Conservation (phyloP, 2,113 vertebrate genomes). For the Pelusios castaneus region DNA sequence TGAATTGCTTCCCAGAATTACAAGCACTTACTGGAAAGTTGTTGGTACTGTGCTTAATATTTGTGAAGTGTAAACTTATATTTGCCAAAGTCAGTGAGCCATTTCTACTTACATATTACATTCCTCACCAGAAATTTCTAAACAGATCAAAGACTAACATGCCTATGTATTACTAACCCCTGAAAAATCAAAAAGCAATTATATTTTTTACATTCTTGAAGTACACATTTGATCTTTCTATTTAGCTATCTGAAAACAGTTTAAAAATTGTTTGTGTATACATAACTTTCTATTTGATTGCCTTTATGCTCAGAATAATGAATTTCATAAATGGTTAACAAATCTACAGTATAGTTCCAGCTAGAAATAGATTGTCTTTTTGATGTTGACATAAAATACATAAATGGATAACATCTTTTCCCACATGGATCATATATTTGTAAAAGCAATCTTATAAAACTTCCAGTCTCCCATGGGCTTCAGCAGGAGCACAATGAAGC, state of each 20-base stretch:
- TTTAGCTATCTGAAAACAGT: not conserved
- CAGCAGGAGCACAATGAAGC: not conserved
- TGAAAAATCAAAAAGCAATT: not conserved
- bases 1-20: not conserved
- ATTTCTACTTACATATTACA: not conserved
- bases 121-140: not conserved
- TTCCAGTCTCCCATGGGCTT: conserved; percentile 19
- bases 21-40: not conserved
- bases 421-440: not conserved
- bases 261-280: not conserved
- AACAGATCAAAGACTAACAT: not conserved
- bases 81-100: not conserved
- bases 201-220: not conserved
- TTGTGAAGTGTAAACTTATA: not conserved
- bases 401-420: not conserved
- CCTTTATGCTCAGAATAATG: not conserved
- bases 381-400: not conserved
- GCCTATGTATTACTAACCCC: not conserved
- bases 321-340: not conserved
- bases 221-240: not conserved
- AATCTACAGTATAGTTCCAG: not conserved
- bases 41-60: not conserved
- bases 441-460: not conserved
- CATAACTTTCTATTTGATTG: not conserved
- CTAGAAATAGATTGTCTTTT: not conserved